Base-by-base conservation (phyloP, 1,140 invertebrate genomes). In the Wasmannia auropunctata region DNA sequence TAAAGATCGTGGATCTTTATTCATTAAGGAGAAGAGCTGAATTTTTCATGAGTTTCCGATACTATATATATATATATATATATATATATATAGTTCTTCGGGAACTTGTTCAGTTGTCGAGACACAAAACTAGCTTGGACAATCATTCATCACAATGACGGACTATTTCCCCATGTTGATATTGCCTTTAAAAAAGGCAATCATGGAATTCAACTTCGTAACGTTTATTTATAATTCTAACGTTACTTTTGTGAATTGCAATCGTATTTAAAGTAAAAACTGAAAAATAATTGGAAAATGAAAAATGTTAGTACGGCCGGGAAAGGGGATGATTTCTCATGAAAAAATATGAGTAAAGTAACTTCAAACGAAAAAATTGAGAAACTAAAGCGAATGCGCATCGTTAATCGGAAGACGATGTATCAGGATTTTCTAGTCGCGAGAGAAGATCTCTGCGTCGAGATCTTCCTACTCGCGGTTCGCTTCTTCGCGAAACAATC, bases 341-440 rank as follows among this genome's bases (percentile, higher is more conserved):
- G 1, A 40, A 65, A 65, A 22, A 63, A 37, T 28, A 37, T 34
- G 3, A 37, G 5, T n/a, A 60, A 22, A 28, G 25, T 80, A 80
- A 67, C 28, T 80, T 40, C 8, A 51, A 67, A 67, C 22, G 14
- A n/a, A n/a, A n/a, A n/a, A n/a, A n/a, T 65, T 79, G 76, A 58
- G 10, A 77, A 77, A 65, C 51, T 51, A 43, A 51, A n/a, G 19
- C 25, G 19, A 11, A 34, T 40, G 34, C 28, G 40, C n/a, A 16
- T n/a, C n/a, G 28, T 25, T 67, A 46, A 67, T 37, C 19, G 43
- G 0, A 22, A 65, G 40, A n/a, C 14, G 28, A 67, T 19, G n/a
- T n/a, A 37, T 65, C 75, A 5, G 6, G 10, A 25, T 14, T 31
- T 79, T n/a, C 58, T 75, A 56, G 22, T 79, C 28, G 43, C 56